These are phyloP conservation scores for Rattus rattus DNA, from an alignment of 2,113 vertebrate genomes.

Conservation along the genomic window DNA sequence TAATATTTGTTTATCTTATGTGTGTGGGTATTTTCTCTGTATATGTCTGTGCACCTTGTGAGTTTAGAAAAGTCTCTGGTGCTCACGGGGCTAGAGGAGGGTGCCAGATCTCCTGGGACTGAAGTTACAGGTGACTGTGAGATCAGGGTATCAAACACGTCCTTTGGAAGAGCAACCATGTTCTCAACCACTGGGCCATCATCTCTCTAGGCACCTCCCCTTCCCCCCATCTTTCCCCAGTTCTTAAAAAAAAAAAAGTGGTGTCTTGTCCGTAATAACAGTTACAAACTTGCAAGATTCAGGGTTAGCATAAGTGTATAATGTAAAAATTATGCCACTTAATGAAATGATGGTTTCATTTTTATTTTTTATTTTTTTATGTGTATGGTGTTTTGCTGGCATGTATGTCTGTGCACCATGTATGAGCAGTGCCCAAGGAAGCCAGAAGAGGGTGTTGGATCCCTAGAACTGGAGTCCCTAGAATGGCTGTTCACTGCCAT, in stretches of 20 bases:
- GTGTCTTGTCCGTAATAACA: neutral
- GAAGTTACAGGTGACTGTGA: neutral
- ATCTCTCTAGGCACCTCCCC: neutral
- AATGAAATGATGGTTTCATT: neutral
- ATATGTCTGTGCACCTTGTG: neutral
- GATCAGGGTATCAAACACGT: no score
- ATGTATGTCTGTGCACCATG: neutral
- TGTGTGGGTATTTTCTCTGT: neutral
- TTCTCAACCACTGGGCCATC: neutral
- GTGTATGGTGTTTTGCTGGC: neutral
- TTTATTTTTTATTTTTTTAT: neutral
- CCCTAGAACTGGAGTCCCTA: neutral
- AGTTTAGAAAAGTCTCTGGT: neutral
- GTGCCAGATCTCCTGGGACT: neutral
- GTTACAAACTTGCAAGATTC: conserved; percentile 20
- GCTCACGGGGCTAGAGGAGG: neutral
- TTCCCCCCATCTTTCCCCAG: neutral
- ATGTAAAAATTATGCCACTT: conserved; percentile 40
- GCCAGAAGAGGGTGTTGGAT: neutral
- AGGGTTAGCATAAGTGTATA: conserved; percentile 6
- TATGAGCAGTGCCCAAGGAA: neutral
- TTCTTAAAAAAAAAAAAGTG: neutral
- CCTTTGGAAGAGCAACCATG: neutral
- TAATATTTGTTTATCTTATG: neutral
- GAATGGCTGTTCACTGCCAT: neutral